These are phyloP conservation scores for Mohoua ochrocephala DNA, from an alignment of 2,113 vertebrate genomes.

Conservation along the genomic window DNA sequence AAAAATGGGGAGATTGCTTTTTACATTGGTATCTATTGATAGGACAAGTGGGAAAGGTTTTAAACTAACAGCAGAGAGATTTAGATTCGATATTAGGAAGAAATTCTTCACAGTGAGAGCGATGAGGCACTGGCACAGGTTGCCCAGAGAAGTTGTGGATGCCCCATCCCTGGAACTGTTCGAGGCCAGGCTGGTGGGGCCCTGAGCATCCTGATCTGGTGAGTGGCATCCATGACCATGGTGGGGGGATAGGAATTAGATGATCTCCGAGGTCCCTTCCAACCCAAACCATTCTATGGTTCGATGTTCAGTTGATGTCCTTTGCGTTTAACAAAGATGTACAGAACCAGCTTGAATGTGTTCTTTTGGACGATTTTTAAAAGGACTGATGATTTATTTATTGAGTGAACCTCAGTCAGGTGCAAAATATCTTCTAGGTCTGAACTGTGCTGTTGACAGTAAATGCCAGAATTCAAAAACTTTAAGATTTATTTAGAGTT, in stretches of 20 bases:
- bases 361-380: neutral
- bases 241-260: neutral
- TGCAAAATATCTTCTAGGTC: neutral
- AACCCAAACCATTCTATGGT: neutral
- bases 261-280: neutral
- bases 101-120: neutral
- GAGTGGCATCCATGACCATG: no score
- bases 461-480: neutral
- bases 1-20: neutral
- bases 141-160: neutral
- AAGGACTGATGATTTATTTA: neutral
- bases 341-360: neutral
- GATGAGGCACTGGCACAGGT: neutral
- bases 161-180: neutral
- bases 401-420: neutral
- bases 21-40: neutral
- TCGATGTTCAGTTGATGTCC: neutral
- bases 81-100: neutral
- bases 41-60: neutral
- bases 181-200: no score
- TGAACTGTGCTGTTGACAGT: neutral
- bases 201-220: neutral
- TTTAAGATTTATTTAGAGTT: neutral
- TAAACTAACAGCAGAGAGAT: neutral
- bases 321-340: neutral